These are phyloP conservation scores for Megaceryle alcyon DNA, from an alignment of 2,797 vertebrate species.

Conservation along the genomic window DNA sequence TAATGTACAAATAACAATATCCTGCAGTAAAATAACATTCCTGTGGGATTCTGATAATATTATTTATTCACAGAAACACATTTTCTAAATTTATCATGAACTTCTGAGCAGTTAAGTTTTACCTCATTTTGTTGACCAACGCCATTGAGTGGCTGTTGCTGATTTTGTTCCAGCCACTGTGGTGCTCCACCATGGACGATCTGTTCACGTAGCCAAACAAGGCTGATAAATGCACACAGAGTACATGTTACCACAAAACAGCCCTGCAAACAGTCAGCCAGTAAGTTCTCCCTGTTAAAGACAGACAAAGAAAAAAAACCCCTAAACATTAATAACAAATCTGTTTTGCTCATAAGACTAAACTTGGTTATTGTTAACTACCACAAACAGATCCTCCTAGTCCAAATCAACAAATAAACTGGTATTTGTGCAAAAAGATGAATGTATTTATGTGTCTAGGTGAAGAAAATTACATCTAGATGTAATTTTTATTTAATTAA, in stretches of 20 bases:
- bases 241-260: slow-evolving; percentile 99
- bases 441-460: not conserved
- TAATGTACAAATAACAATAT: not conserved
- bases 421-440: not conserved
- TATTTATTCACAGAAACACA: not conserved
- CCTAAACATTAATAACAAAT: not conserved
- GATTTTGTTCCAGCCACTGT: slow-evolving; percentile 96
- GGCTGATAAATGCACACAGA: slow-evolving; percentile 96
- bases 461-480: not conserved
- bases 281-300: slow-evolving; percentile 91
- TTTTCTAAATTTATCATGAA: not conserved
- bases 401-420: not conserved
- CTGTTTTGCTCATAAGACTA: not conserved
- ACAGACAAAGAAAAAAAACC: not conserved
- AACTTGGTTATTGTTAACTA: not conserved
- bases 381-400: not conserved
- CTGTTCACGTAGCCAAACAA: slow-evolving; percentile 98
- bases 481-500: not conserved
- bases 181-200: slow-evolving; percentile 97
- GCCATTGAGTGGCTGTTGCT: slow-evolving; percentile 86
- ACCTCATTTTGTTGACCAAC: slow-evolving; percentile 92
- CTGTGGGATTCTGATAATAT: not conserved
- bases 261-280: slow-evolving; percentile 98
- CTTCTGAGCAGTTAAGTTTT: not conserved
- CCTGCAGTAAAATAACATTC: not conserved